Percentiles rank a stretch among this genome's conserved stretches.
These are phyloP conservation scores for Phasianus colchicus DNA, from an alignment of 2,113 vertebrate species.

Conservation along the genomic window DNA sequence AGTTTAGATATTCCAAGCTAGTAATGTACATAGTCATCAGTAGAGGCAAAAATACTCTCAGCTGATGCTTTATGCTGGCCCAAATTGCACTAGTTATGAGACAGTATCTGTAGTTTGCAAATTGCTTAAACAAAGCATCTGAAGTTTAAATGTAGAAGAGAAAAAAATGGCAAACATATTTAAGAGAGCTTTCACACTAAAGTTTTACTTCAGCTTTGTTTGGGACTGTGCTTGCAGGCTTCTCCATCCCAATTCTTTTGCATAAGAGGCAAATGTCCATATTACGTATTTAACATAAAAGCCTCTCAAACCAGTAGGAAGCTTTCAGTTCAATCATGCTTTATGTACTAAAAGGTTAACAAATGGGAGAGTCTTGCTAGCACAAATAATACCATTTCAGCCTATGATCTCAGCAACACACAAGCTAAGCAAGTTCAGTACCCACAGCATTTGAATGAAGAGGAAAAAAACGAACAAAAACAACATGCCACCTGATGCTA, in stretches of 20 bases:
- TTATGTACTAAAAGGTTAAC: constrained; percentile 59
- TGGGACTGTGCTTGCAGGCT: constrained; percentile 39
- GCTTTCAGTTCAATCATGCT: constrained; percentile 63
- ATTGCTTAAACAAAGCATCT: constrained; percentile 54
- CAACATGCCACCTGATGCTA: neutral
- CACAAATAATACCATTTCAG: constrained; percentile 28
- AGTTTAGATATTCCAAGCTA: neutral
- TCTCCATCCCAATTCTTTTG: neutral
- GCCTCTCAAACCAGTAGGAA: constrained; percentile 63
- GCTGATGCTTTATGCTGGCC: neutral
- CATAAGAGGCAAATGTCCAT: constrained; percentile 8
- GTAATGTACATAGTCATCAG: neutral
- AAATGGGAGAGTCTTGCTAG: constrained; percentile 49
- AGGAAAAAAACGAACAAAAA: neutral
- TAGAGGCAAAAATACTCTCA: neutral
- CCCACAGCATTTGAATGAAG: neutral
- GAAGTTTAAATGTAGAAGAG: constrained; percentile 19
- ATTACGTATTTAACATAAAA: constrained; percentile 53
- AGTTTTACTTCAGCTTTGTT: constrained; percentile 43
- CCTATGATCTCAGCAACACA: neutral
- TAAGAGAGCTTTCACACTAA: constrained; percentile 30
- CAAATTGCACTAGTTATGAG: neutral
- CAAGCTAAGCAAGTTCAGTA: neutral
- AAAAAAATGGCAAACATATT: neutral
- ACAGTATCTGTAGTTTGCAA: neutral